These are phyloP conservation scores for Stenodera caucasica DNA, from an alignment of 2,888 invertebrate species.

Conservation along the genomic window DNA sequence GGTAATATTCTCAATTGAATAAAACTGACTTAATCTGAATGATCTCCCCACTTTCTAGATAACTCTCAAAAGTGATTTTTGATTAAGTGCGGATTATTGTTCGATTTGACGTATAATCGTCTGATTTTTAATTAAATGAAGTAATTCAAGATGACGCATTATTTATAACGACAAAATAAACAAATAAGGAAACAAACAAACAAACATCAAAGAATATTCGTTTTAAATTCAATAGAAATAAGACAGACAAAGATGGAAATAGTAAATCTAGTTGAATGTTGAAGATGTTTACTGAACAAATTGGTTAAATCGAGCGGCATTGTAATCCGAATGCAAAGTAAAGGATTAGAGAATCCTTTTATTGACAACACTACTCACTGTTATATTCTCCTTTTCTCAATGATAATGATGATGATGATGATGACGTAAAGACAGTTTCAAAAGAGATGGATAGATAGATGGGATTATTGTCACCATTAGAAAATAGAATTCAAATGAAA, in stretches of 20 bases:
- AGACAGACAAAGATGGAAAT: not conserved
- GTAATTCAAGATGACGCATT: no score
- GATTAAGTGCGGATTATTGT: no score
- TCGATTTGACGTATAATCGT: no score
- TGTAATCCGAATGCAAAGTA: slow-evolving; percentile 52
- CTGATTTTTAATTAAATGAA: no score
- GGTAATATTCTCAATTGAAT: no score
- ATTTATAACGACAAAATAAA: no score
- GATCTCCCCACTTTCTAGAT: no score
- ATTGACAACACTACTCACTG: slow-evolving; percentile 41
- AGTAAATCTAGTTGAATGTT: slow-evolving; percentile 11
- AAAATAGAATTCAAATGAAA: not conserved
- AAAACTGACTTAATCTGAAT: no score
- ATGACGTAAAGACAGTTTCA: not conserved
- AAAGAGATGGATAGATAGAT: no score
- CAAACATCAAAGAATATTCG: slow-evolving; percentile 15
- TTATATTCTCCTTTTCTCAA: slow-evolving; percentile 24
- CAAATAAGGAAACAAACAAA: no score
- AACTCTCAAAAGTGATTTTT: no score
- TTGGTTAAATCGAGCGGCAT: slow-evolving; percentile 54
- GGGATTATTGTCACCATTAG: no score
- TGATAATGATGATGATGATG: not conserved
- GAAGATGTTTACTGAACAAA: slow-evolving; percentile 52
- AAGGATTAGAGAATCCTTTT: slow-evolving; percentile 50
- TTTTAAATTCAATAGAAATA: not conserved